Evolutionary conservation across 2,888 invertebrate species (phyloP), one percentile per base, ranked within the genome.

Genomic region (Cenopis cana): DNA sequence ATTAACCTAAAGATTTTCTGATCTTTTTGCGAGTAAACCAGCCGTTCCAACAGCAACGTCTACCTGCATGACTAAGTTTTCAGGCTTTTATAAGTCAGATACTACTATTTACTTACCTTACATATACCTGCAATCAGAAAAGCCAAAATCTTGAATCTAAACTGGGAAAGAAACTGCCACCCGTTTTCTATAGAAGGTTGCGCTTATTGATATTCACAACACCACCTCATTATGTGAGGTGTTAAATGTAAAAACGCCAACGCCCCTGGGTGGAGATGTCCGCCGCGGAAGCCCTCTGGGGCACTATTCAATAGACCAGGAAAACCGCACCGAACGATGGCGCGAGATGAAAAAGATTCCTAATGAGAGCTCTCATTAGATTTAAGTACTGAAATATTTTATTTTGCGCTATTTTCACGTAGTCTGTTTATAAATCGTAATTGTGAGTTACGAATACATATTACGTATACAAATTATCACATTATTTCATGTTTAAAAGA

Each of bases 351-450:
- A 86, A 86, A 88, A 82, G 79, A 76, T 76, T 74, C 79, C 84
- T 89, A 90, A 90, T 87, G 88, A 89, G 85, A 80, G 75, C 80
- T 79, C 87, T 87, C 87, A 85, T 88, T 88, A 87, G 76, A 85
- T 84, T 81, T 76, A n/a, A n/a, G n/a, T n/a, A 79, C 80, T 77
- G 75, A 69, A 76, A 79, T 78, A 77, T 78, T 78, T 74, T 75
- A 73, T 62, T 70, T 72, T 72, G 55, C 66, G 41, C 68, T 54
- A 50, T 54, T 64, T 64, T 50, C 36, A 62, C 62, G 36, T 36
- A 49, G 60, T 5, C 46, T 50, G 29, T 33, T 29, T 41, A 36
- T 14, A 46, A 61, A 33, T 11, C 12, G 18, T n/a, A 33, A 52
- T 61, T 50, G 29, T 61, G 49, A 33, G 6, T 24, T 11, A 50